phyloP scores from a whole-genome alignment of 2,113 vertebrate genomes.

The Heliornis fulica region DNA sequence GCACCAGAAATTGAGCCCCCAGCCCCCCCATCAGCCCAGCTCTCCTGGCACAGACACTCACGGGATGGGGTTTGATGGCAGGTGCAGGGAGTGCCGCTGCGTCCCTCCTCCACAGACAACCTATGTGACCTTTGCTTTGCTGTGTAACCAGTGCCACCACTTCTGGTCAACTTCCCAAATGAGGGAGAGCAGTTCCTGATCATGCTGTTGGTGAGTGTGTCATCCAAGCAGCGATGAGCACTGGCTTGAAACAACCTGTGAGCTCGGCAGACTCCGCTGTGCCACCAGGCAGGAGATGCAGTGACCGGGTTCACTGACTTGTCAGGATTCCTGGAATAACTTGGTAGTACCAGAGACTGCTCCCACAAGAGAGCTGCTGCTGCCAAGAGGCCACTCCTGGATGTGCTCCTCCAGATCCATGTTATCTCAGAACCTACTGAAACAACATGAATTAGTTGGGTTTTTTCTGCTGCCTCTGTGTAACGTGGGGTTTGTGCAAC shows the following conservation, averaged over 20 bases:
- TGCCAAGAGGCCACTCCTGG: rapidly evolving
- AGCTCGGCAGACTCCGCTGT: neutral
- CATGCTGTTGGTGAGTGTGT: no score
- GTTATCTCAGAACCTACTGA: neutral
- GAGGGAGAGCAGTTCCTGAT: neutral
- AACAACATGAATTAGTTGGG: neutral
- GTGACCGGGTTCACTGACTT: neutral
- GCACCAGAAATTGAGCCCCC: neutral
- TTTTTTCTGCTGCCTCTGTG: neutral
- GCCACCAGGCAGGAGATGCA: neutral
- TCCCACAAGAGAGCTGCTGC: neutral
- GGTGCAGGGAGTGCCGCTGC: rapidly evolving
- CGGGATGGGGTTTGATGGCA: neutral
- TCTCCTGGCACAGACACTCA: neutral
- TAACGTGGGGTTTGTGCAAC: neutral
- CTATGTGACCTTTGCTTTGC: neutral
- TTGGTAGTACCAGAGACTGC: neutral
- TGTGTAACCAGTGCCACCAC: neutral
- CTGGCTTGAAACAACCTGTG: neutral
- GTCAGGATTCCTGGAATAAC: neutral
- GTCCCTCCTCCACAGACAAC: neutral
- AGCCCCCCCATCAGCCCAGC: neutral
- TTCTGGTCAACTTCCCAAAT: neutral
- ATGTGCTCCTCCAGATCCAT: neutral
- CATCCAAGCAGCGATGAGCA: neutral